Base-by-base conservation (phyloP, 2,888 invertebrate species). In the Macrostomum cliftonense region DNA sequence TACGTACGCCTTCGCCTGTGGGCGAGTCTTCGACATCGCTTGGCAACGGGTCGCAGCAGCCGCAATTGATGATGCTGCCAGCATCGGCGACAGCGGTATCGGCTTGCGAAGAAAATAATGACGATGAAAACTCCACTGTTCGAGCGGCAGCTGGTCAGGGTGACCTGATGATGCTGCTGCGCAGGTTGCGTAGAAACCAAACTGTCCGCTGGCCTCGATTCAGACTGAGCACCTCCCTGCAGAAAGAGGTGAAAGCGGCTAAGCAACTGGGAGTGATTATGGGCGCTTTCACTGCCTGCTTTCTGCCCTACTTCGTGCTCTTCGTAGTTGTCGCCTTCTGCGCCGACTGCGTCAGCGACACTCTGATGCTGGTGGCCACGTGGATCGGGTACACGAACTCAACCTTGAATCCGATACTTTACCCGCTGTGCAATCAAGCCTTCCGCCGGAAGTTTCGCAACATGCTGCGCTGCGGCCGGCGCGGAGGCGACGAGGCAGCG, bases 301-400 rank as follows among this genome's bases (percentile, higher is more conserved):
- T 76, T 71, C 64, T 76, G 28, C 77, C 77, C n/a, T 77, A 77
- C 61, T 76, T 77, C 58, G 70, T 73, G 38, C 63, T 75, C 7
- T 77, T 76, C 59, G 65, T 75, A 46, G 74, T 75, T 17, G 74
- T 75, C 54, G 71, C 74, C 42, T 73, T 71, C 52, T 75, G 74
- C 58, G 63, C 66, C 43, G 63, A 64, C 47, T 75, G 74, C 57
- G 64, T 75, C 1, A 61, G 63, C 36, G 62, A 64, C 14, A 63
- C 61, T 1, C 58, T 71, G 2, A 63, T 73, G 55, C 67, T 68
- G 17, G 68, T 70, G 2, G 67, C 71, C 54, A 72, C 73, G 20
- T 74, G 74, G 73, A 62, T 74, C 1, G 74, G 74, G 2, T 74
- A 74, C 58, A 60, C 73, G 39, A 74, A 74, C 57, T 73, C 73